Conservation (phyloP, 2,113 vertebrate genomes). For the Brienomyrus brachyistius region DNA sequence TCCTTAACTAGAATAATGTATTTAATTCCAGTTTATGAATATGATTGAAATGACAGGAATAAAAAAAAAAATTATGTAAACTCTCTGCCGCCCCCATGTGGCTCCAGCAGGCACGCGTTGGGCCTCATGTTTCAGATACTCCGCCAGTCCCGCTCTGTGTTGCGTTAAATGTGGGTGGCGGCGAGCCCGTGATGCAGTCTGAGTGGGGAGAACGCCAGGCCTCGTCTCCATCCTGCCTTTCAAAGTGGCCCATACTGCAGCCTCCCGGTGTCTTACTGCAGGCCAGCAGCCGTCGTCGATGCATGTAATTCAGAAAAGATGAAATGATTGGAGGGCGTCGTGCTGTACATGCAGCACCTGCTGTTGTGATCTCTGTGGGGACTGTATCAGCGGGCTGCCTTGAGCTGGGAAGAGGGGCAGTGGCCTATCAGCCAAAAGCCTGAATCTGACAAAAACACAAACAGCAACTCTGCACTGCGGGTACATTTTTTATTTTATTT, state of each 20-base stretch:
- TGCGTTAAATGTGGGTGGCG: not conserved
- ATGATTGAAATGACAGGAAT: not conserved
- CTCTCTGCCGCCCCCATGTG: not conserved
- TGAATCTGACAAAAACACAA: not conserved
- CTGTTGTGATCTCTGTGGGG: not conserved
- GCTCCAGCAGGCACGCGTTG: not conserved
- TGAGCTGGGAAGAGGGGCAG: not conserved
- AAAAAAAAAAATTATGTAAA: not conserved
- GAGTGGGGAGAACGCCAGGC: not conserved
- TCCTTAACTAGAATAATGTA: not conserved
- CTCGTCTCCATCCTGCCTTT: not conserved
- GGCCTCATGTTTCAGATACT: not conserved
- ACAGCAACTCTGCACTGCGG: not conserved
- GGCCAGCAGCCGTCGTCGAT: not conserved
- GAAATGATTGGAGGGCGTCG: not conserved
- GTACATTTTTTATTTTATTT: not conserved
- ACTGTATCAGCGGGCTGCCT: not conserved
- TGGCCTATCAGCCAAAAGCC: not conserved
- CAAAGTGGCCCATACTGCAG: not conserved
- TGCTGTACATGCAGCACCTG: not conserved
- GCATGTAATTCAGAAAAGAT: constrained; percentile 8
- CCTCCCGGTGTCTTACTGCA: not conserved
- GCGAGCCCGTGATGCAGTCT: not conserved
- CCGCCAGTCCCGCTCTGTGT: not conserved
- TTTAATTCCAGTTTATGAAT: not conserved